Percentiles rank a stretch among this genome's conserved stretches.
These are phyloP conservation scores for Hypothenemus hampei DNA, from an alignment of 1,140 invertebrate species.

Conservation along the genomic window DNA sequence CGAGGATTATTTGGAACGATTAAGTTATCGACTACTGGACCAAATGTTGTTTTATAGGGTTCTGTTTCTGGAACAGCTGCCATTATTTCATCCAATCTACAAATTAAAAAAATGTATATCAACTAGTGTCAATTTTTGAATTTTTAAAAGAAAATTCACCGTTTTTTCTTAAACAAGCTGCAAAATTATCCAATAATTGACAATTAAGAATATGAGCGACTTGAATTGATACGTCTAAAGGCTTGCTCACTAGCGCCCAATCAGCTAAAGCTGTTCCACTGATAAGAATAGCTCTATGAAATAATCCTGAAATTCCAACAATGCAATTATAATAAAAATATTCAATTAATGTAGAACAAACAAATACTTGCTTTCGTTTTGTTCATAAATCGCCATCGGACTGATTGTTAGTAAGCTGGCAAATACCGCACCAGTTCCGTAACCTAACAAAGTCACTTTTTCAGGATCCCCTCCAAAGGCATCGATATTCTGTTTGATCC, in stretches of 20 bases:
- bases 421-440: slow-evolving; percentile 89
- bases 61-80: slow-evolving; percentile 57
- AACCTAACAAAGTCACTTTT: slow-evolving; percentile 85
- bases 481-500: slow-evolving; percentile 81
- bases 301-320: slow-evolving; percentile 60
- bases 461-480: slow-evolving; percentile 81
- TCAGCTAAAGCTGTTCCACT: slow-evolving; percentile 87
- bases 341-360: background rate
- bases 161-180: slow-evolving; percentile 58
- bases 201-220: slow-evolving; percentile 78
- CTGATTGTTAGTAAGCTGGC: slow-evolving; percentile 86
- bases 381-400: slow-evolving; percentile 53
- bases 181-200: slow-evolving; percentile 52
- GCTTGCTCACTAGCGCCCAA: slow-evolving; percentile 81
- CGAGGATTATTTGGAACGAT: slow-evolving; percentile 75
- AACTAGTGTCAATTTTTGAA: background rate
- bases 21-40: slow-evolving; percentile 76
- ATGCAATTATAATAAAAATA: background rate
- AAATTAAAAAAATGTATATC: background rate
- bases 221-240: slow-evolving; percentile 71
- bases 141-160: slow-evolving; percentile 3
- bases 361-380: slow-evolving; percentile 30
- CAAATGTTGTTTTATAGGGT: slow-evolving; percentile 67
- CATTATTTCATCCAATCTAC: slow-evolving; percentile 66
- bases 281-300: slow-evolving; percentile 90